Conservation (phyloP, 2,888 invertebrate genomes). For the Hecatera dysodea region DNA sequence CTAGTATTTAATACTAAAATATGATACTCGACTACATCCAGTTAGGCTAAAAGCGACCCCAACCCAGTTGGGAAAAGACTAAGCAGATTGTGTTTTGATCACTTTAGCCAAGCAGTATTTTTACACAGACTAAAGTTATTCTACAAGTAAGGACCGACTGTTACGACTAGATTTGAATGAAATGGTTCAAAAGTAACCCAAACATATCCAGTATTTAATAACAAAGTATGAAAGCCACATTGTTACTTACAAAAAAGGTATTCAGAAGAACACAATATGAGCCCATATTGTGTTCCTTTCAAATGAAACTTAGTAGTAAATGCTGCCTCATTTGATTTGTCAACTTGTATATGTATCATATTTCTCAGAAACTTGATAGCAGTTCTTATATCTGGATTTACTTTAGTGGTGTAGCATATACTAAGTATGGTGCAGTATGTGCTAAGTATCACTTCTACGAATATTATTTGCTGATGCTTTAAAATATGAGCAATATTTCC, state of each 20-base stretch:
- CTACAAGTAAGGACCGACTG: background rate
- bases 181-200: background rate
- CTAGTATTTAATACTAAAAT: too few species aligned
- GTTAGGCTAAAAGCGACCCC: too few species aligned
- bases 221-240: conserved; percentile 2
- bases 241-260: conserved; percentile 6
- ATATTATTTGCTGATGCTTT: background rate
- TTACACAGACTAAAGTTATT: background rate
- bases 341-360: conserved; percentile 33
- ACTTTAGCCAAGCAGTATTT: background rate
- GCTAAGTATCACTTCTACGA: background rate
- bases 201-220: background rate
- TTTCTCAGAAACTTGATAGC: conserved; percentile 57
- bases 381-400: conserved; percentile 30
- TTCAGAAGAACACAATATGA: background rate
- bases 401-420: conserved; percentile 5
- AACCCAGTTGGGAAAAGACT: too few species aligned
- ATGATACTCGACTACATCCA: too few species aligned
- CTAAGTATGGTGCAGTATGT: conserved; percentile 7
- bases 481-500: background rate
- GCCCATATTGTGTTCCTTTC: too few species aligned
- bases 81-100: background rate
- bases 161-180: background rate
- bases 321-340: conserved; percentile 46
- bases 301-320: conserved; percentile 28